Conservation (phyloP, 2,888 invertebrate species). For the Chaetoderma sp. region DNA sequence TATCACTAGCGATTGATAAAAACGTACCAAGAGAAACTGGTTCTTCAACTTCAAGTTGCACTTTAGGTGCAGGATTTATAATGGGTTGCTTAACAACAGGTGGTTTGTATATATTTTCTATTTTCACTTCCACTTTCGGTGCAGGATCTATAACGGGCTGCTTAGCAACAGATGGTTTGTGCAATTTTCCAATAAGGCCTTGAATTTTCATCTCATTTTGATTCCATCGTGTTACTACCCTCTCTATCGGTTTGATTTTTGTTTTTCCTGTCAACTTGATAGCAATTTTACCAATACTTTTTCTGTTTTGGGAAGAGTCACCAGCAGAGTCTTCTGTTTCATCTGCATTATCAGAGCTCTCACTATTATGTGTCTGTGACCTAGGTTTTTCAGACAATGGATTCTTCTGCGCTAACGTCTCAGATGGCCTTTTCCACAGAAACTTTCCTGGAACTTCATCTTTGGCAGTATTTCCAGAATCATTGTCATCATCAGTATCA, state of each 20-base stretch:
- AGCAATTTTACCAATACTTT: slow-evolving; percentile 23
- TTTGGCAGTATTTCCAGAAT: too few species aligned
- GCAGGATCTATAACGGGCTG: neutral
- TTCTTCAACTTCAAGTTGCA: neutral
- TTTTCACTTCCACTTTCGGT: neutral
- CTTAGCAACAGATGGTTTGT: neutral
- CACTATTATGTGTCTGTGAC: too few species aligned
- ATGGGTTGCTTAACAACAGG: neutral
- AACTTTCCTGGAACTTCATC: too few species aligned
- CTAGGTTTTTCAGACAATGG: too few species aligned
- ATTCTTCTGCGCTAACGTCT: too few species aligned
- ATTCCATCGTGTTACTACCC: too few species aligned
- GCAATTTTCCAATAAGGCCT: too few species aligned
- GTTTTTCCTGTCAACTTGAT: slow-evolving; percentile 34
- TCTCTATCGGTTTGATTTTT: slow-evolving; percentile 29
- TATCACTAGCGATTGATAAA: neutral
- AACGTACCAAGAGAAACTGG: neutral
- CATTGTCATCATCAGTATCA: too few species aligned
- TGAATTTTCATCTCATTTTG: too few species aligned
- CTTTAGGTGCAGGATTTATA: neutral
- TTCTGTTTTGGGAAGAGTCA: neutral
- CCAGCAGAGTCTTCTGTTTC: too few species aligned
- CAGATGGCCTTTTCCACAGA: too few species aligned
- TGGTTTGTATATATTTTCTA: neutral
- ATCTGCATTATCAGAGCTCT: too few species aligned